Evolutionary conservation across 2,113 vertebrate species (phyloP), one percentile per base, ranked within the genome.

Genomic region (Scomber colias): DNA sequence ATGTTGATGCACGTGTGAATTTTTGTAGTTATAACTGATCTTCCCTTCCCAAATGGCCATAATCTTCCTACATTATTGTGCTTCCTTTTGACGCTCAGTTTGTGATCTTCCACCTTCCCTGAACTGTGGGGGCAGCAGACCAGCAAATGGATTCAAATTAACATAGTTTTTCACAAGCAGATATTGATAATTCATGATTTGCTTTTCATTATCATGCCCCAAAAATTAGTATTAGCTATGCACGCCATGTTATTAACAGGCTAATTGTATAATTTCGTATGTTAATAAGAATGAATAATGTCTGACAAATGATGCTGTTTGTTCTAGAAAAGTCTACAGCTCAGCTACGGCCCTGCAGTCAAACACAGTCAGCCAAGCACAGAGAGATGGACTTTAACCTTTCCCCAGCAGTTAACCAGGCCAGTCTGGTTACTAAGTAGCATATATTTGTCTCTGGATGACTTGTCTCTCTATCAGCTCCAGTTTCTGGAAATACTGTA

Each of bases 341-440:
- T 16, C 2, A 19, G 17, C 54, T 14, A n/a, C 30, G 16, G 15
- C 27, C 44, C 8, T 60, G 27, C 11, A 50, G 61, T 12, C 21
- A 45, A 7, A 59, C 17, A 51, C 27, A 44, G 4, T 30, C 35
- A 11, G 6, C 24, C 45, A 51, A 31, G 14, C 45, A 61, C 65
- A 77, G 44, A 50, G 45, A 49, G 8, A 30, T 64, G 90, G 90
- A 94, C 93, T 94, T 94, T 72, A 86, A 63, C 80, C 93, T 75
- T 74, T 74, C 12, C 30, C 55, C 50, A 9, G 48, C 31, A 50
- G 27, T 6, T 11, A 15, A 14, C 8, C 15, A 17, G n/a, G 19
- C 8, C 67, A 35, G 63, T 12, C 27, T 73, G 31, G 73, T 84
- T 83, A 72, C 46, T 30, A 0, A 76, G n/a, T 59, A 35, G 24